These are phyloP conservation scores for Ectropis crepuscularia DNA, from an alignment of 2,888 invertebrate genomes.

Conservation along the genomic window DNA sequence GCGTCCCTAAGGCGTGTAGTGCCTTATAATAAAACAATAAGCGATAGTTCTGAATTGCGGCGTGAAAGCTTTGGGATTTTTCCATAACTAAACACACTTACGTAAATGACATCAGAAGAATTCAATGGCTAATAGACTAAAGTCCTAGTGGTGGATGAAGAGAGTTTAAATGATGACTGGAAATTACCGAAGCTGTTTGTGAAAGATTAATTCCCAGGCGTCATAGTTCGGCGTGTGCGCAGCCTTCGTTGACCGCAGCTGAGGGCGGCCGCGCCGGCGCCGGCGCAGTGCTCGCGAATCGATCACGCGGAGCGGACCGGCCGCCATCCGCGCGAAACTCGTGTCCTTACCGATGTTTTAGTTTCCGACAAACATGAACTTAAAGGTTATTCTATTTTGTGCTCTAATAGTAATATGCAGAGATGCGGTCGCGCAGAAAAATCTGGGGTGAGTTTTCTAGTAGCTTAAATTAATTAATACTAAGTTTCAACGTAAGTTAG, in stretches of 20 bases:
- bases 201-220: conserved; percentile 8
- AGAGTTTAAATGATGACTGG: neutral
- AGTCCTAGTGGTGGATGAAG: neutral
- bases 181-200: conserved; percentile 12
- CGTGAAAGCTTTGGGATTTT: too few relatives aligned
- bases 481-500: too few relatives aligned
- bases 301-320: conserved; percentile 70
- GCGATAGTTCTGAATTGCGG: too few relatives aligned
- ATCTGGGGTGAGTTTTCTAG: conserved; percentile 59
- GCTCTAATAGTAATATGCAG: conserved; percentile 55
- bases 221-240: conserved; percentile 54
- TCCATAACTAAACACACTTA: too few relatives aligned
- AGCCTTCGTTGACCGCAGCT: conserved; percentile 60
- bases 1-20: too few relatives aligned
- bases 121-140: too few relatives aligned
- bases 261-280: conserved; percentile 47
- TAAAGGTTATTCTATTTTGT: conserved; percentile 59
- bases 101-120: too few relatives aligned
- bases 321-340: conserved; percentile 54
- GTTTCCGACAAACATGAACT: conserved; percentile 62
- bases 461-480: too few relatives aligned
- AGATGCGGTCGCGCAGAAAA: conserved; percentile 63
- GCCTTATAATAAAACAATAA: too few relatives aligned
- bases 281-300: conserved; percentile 69
- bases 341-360: conserved; percentile 59